Evolutionary conservation across 1,140 invertebrate species (phyloP).

Genomic region (Coelopa frigida): DNA sequence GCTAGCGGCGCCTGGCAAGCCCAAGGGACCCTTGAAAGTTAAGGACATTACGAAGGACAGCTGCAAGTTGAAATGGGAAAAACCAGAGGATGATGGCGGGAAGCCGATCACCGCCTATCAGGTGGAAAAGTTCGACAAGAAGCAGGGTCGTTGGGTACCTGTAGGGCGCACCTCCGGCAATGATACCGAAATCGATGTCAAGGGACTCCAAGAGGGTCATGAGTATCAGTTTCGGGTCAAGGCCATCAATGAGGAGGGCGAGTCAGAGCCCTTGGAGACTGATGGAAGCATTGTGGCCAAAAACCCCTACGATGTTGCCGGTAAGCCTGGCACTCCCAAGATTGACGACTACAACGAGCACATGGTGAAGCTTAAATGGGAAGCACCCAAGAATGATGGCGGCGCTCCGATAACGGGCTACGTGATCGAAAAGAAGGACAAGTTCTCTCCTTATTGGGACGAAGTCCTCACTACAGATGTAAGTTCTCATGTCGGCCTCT

Average conservation of each 20-base stretch:
- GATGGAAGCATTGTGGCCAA: conserved; percentile 57
- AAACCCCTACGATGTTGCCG: conserved; percentile 62
- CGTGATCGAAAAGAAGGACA: conserved; percentile 94
- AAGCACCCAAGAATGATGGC: conserved; percentile 78
- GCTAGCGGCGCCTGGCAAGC: conserved; percentile 73
- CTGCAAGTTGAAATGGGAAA: conserved; percentile 92
- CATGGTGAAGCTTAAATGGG: conserved; percentile 89
- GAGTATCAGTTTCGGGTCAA: conserved; percentile 96
- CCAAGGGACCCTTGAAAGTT: conserved; percentile 87
- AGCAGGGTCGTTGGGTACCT: conserved; percentile 88
- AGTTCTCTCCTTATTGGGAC: conserved; percentile 80
- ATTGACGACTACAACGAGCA: conserved; percentile 92
- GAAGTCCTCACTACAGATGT: conserved; percentile 74
- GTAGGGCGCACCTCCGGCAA: conserved; percentile 67
- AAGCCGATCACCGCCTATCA: conserved; percentile 90
- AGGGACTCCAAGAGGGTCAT: conserved; percentile 86
- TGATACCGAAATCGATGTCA: conserved; percentile 84
- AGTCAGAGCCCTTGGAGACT: conserved; percentile 90
- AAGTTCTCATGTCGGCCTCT: conserved; percentile 24
- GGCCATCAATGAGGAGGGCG: conserved; percentile 96
- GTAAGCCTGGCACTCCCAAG: conserved; percentile 81
- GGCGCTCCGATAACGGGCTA: conserved; percentile 94
- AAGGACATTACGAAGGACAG: conserved; percentile 80
- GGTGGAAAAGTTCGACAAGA: conserved; percentile 92
- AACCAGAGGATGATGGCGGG: conserved; percentile 97